Percentiles rank a stretch among this genome's conserved stretches.
phyloP scores from a whole-genome alignment of 2,113 vertebrate genomes.

The Hippocampus guttulatus region DNA sequence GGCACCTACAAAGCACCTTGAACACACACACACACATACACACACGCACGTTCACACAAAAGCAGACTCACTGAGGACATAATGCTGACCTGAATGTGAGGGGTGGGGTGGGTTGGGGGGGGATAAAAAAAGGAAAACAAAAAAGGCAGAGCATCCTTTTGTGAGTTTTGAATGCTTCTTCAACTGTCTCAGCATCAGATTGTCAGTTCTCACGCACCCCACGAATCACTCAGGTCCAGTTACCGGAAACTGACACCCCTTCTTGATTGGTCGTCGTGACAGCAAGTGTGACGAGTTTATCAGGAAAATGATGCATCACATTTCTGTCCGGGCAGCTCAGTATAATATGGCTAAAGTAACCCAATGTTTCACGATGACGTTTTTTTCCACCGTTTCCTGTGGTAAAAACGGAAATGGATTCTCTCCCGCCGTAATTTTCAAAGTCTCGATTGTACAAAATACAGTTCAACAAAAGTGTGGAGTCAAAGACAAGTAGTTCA shows the following conservation, averaged over 20 bases:
- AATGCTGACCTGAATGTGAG: slow-evolving; percentile 5
- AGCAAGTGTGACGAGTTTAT: not conserved
- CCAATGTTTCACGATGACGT: not conserved
- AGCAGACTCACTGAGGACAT: not conserved
- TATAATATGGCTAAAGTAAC: too few species aligned
- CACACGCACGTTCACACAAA: not conserved
- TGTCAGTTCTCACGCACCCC: slow-evolving; percentile 42
- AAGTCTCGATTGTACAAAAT: not conserved
- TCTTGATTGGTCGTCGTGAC: slow-evolving; percentile 39
- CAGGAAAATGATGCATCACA: not conserved
- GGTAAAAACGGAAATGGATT: not conserved
- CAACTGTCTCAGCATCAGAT: slow-evolving; percentile 37
- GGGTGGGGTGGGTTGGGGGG: too few species aligned
- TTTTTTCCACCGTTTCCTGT: too few species aligned
- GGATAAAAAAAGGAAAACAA: slow-evolving; percentile 11
- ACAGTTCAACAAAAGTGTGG: not conserved
- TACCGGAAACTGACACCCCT: slow-evolving; percentile 48
- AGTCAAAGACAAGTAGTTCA: slow-evolving; percentile 33
- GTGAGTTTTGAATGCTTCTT: slow-evolving; percentile 47
- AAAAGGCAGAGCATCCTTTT: slow-evolving; percentile 14
- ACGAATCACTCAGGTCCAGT: slow-evolving; percentile 47
- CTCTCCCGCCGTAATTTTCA: not conserved
- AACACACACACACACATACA: slow-evolving; percentile 24
- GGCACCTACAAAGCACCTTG: slow-evolving; percentile 49
- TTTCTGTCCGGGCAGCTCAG: too few species aligned